These are phyloP conservation scores for Cyprinodon tularosa DNA, from an alignment of 2,113 vertebrate species.

Conservation along the genomic window DNA sequence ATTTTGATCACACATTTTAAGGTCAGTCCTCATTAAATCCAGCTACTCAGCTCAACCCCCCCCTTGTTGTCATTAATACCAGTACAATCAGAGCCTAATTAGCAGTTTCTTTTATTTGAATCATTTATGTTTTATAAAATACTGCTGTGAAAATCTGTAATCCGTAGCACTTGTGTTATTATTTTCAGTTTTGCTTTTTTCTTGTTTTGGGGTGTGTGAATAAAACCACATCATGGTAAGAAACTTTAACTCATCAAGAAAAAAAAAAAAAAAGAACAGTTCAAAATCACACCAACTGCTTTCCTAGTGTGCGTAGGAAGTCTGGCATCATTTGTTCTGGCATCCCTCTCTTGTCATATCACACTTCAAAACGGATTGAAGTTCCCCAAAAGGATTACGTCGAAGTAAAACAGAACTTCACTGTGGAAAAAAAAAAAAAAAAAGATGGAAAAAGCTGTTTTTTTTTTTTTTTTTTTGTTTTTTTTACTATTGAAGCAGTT, in stretches of 20 bases:
- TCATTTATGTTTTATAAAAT: background rate
- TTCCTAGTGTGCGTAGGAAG: background rate
- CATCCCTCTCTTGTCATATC: constrained; percentile 2
- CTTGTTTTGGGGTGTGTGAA: background rate
- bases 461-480: background rate
- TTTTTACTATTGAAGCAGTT: background rate
- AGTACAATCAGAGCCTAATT: background rate
- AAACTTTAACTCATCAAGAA: background rate
- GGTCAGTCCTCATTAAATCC: too few species aligned
- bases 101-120: background rate
- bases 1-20: too few species aligned
- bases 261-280: background rate
- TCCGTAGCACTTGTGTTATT: background rate
- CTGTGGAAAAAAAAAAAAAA: background rate
- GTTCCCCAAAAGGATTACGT: constrained; percentile 28
- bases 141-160: background rate
- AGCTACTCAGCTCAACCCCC: too few species aligned
- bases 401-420: constrained; percentile 11
- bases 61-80: background rate
- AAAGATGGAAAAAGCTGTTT: background rate
- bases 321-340: constrained; percentile 2
- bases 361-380: constrained; percentile 18
- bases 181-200: background rate
- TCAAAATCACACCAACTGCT: too few species aligned
- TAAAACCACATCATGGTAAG: background rate